Evolutionary conservation across 1,140 invertebrate species (phyloP), one percentile per base, ranked within the genome.

Genomic region (Drosophila miranda): DNA sequence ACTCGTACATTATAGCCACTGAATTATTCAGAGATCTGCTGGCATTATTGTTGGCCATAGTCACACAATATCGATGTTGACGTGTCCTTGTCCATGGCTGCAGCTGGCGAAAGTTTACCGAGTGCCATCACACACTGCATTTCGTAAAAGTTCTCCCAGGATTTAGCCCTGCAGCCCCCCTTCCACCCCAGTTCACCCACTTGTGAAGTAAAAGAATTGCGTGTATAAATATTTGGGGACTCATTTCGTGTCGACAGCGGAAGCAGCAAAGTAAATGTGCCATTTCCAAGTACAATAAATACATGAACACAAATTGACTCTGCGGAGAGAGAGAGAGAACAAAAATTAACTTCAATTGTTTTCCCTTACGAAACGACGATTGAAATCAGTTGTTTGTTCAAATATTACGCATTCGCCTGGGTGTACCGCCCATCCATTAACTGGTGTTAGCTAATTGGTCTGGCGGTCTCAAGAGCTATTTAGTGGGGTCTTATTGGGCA

Each of bases 191-290:
- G 16, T 16, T 16, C 16, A 26, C 23, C 23, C 59, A 86, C 43
- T 86, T 63, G 48, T 53, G 21, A n/a, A 38, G 68, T 72, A 56
- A 54, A 54, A 44, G 50, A 60, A 51, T 48, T 61, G 55, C 64
- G 70, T 69, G 50, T 53, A 38, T 13, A 38, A n/a, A 44, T 67
- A 49, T 54, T 64, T 45, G 53, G 55, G 63, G 60, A 34, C 50
- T 28, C 43, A 76, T 87, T 86, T 79, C 81, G 79, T 86, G 81
- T 86, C 81, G 81, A 87, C 82, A 81, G 57, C 82, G 81, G 70
- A 87, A 87, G 69, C 74, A 67, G 38, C 58, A 44, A 81, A 75
- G 55, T 82, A 78, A 75, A 72, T 86, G 73, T 64, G 72, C 77
- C 58, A 86, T 86, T 86, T 87, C 69, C 74, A 75, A 59, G 51